These are phyloP conservation scores for Telmatherina bonti DNA, from an alignment of 2,797 vertebrate species.

Conservation along the genomic window DNA sequence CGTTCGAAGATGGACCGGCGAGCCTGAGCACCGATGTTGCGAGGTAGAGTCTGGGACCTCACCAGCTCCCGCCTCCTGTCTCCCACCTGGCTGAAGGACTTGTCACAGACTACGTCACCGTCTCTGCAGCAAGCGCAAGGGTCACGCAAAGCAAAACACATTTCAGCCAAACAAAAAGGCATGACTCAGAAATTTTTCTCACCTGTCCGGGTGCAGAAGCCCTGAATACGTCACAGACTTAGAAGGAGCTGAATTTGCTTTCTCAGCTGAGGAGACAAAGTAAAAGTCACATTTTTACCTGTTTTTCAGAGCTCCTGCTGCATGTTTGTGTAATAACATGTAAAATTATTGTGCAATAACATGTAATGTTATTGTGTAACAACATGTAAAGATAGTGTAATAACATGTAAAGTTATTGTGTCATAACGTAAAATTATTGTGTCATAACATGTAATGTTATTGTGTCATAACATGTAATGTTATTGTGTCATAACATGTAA, in stretches of 20 bases:
- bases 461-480: too few relatives aligned
- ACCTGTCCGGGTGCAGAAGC: slow-evolving; percentile 74
- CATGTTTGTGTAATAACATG: too few relatives aligned
- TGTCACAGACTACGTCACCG: slow-evolving; percentile 46
- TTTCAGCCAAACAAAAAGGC: too few relatives aligned
- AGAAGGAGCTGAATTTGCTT: slow-evolving; percentile 67
- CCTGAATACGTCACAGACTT: slow-evolving; percentile 82
- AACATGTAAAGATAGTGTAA: too few relatives aligned
- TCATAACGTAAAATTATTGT: too few relatives aligned
- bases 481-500: too few relatives aligned
- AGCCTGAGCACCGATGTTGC: slow-evolving; percentile 88
- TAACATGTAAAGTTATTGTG: too few relatives aligned
- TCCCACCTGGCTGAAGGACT: slow-evolving; percentile 63
- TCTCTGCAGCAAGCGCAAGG: slow-evolving; percentile 54
- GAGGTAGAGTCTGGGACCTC: slow-evolving; percentile 94
- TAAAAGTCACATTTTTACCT: too few relatives aligned
- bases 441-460: too few relatives aligned
- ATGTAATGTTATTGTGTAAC: too few relatives aligned
- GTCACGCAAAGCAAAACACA: slow-evolving; percentile 4
- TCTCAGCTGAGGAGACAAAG: slow-evolving; percentile 75
- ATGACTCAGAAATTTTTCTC: slow-evolving; percentile 29
- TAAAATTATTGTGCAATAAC: too few relatives aligned
- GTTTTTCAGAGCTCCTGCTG: too few relatives aligned
- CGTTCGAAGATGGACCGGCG: slow-evolving; percentile 91
- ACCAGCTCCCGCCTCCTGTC: slow-evolving; percentile 91